These are phyloP conservation scores for Lithosia quadra DNA, from an alignment of 2,888 invertebrate species.

Conservation along the genomic window DNA sequence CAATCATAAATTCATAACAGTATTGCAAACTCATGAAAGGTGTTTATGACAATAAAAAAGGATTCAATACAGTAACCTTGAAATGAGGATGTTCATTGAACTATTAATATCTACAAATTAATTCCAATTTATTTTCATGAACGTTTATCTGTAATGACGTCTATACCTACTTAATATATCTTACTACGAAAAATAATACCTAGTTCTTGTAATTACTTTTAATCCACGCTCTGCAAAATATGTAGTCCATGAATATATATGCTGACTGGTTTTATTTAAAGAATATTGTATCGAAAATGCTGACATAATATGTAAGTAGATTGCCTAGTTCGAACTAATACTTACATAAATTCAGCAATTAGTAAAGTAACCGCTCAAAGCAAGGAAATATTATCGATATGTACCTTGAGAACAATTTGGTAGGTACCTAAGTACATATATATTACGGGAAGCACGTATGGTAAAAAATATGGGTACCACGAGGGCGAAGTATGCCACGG, in stretches of 20 bases:
- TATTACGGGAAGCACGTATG: no score
- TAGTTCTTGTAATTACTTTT: conserved; percentile 2
- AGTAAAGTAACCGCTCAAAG: no score
- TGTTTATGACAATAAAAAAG: neutral
- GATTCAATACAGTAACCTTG: neutral
- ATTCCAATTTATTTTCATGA: neutral
- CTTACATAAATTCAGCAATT: neutral
- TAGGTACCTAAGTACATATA: no score
- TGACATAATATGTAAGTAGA: neutral
- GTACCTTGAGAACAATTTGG: no score
- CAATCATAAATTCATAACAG: neutral
- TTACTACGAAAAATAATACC: conserved; percentile 1
- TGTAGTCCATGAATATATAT: conserved; percentile 10
- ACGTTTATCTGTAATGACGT: neutral
- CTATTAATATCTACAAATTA: neutral
- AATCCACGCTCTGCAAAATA: conserved; percentile 2
- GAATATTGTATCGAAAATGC: neutral
- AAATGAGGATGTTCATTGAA: conserved; percentile 3
- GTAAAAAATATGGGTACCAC: no score
- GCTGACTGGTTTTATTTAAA: neutral
- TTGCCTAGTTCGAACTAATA: neutral
- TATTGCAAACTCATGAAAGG: neutral
- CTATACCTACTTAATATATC: neutral
- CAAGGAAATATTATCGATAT: no score
- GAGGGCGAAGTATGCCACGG: no score